These are phyloP conservation scores for Psittacula derbiana DNA, from an alignment of 2,797 vertebrate genomes.

Conservation along the genomic window DNA sequence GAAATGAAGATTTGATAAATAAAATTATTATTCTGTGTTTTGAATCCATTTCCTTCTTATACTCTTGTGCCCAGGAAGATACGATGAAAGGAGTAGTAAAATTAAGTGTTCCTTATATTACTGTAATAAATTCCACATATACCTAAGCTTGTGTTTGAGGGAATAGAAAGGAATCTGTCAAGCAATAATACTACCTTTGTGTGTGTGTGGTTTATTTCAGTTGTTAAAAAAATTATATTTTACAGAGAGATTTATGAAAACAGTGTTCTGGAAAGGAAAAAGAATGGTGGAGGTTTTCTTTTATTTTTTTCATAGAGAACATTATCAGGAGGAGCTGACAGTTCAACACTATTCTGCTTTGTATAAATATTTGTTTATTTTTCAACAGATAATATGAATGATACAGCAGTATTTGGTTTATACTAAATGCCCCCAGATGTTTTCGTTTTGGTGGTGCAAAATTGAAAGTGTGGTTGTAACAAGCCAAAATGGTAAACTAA, in stretches of 20 bases:
- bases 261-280: not conserved
- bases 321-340: not conserved
- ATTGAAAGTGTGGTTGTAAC: not conserved
- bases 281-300: not conserved
- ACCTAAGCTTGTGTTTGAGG: not conserved
- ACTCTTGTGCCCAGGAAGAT: not conserved
- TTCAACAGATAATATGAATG: not conserved
- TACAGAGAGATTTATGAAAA: not conserved
- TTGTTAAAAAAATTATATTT: not conserved
- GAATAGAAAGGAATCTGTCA: not conserved
- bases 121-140: not conserved
- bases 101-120: not conserved
- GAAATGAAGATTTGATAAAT: not conserved
- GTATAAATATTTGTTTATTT: not conserved
- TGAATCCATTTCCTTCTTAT: not conserved
- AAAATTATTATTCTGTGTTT: not conserved
- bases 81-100: not conserved
- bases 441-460: not conserved
- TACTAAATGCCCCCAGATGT: rapidly evolving
- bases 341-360: not conserved
- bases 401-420: not conserved
- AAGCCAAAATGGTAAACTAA: not conserved
- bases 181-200: not conserved
- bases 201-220: not conserved
- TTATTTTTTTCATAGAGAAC: not conserved